Evolutionary conservation across 2,797 vertebrate species (phyloP), one percentile per base, ranked within the genome.

Genomic region (Hypotaenidia philippensis): DNA sequence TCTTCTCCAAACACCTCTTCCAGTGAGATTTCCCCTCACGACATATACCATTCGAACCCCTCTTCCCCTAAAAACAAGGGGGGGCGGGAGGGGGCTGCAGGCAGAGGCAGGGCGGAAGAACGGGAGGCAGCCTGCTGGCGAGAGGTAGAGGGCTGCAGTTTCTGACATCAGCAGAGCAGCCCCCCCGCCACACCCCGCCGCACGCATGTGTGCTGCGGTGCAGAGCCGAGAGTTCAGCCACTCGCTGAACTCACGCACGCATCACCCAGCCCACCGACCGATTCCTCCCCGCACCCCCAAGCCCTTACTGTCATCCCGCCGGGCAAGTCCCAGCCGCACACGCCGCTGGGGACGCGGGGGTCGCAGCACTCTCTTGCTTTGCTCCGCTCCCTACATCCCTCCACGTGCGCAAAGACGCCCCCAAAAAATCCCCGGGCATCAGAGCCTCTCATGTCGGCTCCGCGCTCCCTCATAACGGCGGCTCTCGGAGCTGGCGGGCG

Each of bases 131-230:
- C 38, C 64, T 74, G 83, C 87, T 72, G 87, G 60, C 36, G 16
- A 32, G 70, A 94, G 19, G n/a, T 8, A 47, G 49, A 68, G 18
- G 75, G 71, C 75, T 94, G 89, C 92, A 91, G 82, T 44, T 93
- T 75, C 52, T 88, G 91, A 57, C 84, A 89, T 77, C 76, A 96
- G 78, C 83, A 40, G 40, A 64, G 59, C 78, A 74, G 70, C 77
- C 64, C 71, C 49, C 10, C 38, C 26, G 32, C 41, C 44, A 40
- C 47, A 15, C 40, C 61, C 32, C 18, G 12, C 47, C 1, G 0
- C 57, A 76, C 41, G 9, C 68, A n/a, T 8, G 4, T 56, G 60
- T 49, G 41, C 59, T 59, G 74, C 18, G 19, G 21, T 9, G 38
- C 68, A 41, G 49, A 41, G 50, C 32, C 2, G 34, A 25, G 36